Evolutionary conservation across 1,140 invertebrate genomes (phyloP), one percentile per base, ranked within the genome.

Genomic region (Tenebrio molitor): DNA sequence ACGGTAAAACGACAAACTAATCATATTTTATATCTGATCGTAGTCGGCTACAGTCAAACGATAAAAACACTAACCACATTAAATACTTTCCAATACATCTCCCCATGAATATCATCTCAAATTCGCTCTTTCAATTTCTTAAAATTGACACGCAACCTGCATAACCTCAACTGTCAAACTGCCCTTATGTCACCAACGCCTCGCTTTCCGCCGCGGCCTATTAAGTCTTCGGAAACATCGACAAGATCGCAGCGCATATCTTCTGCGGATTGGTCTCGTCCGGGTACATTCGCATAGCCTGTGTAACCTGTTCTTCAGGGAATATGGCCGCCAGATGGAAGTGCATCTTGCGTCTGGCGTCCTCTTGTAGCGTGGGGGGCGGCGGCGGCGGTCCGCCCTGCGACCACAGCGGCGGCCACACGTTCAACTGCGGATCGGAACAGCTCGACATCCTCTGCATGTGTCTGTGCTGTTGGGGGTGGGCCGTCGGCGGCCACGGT

Each of bases 261-360:
- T 91, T 91, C 78, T 96, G 91, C 0, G 95, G 90, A 83, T 97
- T 92, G 0, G 90, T 94, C 82, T 96, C 94, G 23, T 95, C 91
- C 0, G 95, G 96, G 84, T 93, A 92, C 41, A 92, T 81, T 50
- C 91, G 88, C 92, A 97, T 93, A 0, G 92, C 95, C 21, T 91
- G 88, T 17, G 89, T 88, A 0, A 98, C 95, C 81, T 95, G 92
- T 69, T 94, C 91, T 80, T 95, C 92, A 0, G 95, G 94, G 82
- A 97, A 97, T 33, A 97, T 90, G 33, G 90, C 92, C 6, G 92
- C 88, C 23, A 97, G 84, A 81, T 97, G 94, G 83, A 93, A 96
- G 79, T 94, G 94, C 69, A 96, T 83, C 71, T 90, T 87, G 17
- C 90, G 86, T 2, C 94, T 87, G 1, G 90, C 89, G 69, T 95